Base-by-base conservation (phyloP, 2,113 vertebrate genomes). In the Serinus canaria region DNA sequence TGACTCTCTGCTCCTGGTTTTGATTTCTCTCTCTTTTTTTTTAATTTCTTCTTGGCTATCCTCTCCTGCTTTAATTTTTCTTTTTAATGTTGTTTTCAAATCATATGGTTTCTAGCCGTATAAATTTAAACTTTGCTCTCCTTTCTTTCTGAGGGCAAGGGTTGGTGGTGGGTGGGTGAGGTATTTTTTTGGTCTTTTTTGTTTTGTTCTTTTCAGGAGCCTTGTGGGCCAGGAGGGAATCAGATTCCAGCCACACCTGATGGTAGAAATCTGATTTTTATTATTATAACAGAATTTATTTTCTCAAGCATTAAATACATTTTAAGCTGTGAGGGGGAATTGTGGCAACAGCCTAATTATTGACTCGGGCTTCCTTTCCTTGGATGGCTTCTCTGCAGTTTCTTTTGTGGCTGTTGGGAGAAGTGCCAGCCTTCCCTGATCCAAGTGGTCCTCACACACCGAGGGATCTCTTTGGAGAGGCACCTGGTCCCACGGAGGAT, bases 261-360 rank as follows among this genome's bases (percentile, higher is more conserved):
- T 95, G 87, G 60, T 68, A 43, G 81, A 85, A 91, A 52, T 93
- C 95, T 92, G 94, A 91, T 89, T 97, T 92, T 94, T 95, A 79
- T 83, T 85, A 67, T 52, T 79, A 35, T 49, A 90, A 84, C 56
- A 95, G 89, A 94, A 90, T 72, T 96, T 93, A 91, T 92, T 96
- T 96, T 94, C 85, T 94, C 78, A 90, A 96, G 93, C 92, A 93
- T 97, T 96, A 95, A 85, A 80, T 20, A 59, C 23, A 85, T 88
- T 87, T 77, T 81, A 94, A 96, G 94, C 89, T 90, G 77, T 92
- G 92, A 83, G 83, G 90, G 90, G 93, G 68, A 78, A 35, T 56
- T 84, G 69, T 53, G 76, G 72, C 69, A 68, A 76, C 16, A 53
- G 87, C 85, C 84, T 96, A 84, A 89, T 95, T 46, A 49, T 64